Base-by-base conservation (phyloP, 1,140 invertebrate species). In the Heliconius nattereri region DNA sequence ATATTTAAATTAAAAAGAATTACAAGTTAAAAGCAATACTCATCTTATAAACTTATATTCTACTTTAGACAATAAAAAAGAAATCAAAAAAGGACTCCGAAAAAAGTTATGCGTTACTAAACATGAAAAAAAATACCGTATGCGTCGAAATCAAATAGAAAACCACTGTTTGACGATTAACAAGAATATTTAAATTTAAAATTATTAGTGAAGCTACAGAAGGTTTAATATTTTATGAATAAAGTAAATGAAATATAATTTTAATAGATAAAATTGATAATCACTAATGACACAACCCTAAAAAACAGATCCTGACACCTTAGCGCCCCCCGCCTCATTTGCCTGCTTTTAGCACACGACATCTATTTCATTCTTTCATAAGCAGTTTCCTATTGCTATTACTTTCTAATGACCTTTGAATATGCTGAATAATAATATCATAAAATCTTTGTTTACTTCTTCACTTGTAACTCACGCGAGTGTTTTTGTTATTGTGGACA, bases 371-470 rank as follows among this genome's bases (percentile, higher is more conserved):
- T 81, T 91, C 82, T 86, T 20, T 76, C 79, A 75, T 75, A 5
- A 13, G 20, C 8, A 32, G 72, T 83, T 83, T 74, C 66, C 81
- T 87, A 85, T 86, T 49, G 81, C 82, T 82, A 66, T 90, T 86
- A 80, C 87, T 81, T 79, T 91, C 85, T 83, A 87, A 83, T 94
- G 93, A 94, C 93, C 93, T 94, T 94, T 94, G 91, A 91, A 85
- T 91, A 88, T 91, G 91, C 90, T 91, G 90, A 94, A 92, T 93
- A 92, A 93, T 92, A 92, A 91, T 94, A 93, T 80, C 85, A 84
- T 89, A 87, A 87, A 91, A 93, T 93, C 91, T 94, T 94, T 94
- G 93, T 94, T 94, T 94, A 94, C 93, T 94, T 92, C 91, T 85
- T 85, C 84, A 87, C 84, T 87, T 83, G 88, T 90, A 87, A 87